These are phyloP conservation scores for Agriopis marginaria DNA, from an alignment of 2,888 invertebrate species.

Conservation along the genomic window DNA sequence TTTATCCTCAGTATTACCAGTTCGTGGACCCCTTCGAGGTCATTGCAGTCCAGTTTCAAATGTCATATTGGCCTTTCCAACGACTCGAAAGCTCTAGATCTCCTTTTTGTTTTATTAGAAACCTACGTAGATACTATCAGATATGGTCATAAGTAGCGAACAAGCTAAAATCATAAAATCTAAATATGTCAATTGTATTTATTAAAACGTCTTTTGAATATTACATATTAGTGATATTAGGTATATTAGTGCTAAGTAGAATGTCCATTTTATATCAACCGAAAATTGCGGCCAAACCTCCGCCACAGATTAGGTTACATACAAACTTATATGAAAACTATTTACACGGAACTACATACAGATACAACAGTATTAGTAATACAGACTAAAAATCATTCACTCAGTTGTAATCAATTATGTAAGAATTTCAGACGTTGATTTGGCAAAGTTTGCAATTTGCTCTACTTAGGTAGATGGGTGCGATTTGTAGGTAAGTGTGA, in stretches of 20 bases:
- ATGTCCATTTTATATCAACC: too few species aligned
- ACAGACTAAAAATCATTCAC: background rate
- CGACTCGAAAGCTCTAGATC: constrained; percentile 5
- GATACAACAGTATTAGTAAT: background rate
- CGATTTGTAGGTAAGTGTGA: too few species aligned
- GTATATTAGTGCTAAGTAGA: too few species aligned
- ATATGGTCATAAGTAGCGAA: constrained; percentile 1
- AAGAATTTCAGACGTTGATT: background rate
- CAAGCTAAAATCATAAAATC: background rate
- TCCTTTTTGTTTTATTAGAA: background rate
- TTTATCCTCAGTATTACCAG: constrained; percentile 5
- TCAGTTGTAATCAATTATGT: background rate
- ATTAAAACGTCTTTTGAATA: too few species aligned
- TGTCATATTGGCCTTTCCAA: constrained; percentile 9
- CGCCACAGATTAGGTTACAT: too few species aligned
- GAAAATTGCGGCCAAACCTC: too few species aligned
- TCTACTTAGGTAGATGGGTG: background rate
- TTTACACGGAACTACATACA: too few species aligned
- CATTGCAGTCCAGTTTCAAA: constrained; percentile 17
- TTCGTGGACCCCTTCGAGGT: constrained; percentile 20
- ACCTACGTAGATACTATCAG: background rate
- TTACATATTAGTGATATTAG: too few species aligned
- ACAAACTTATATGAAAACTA: too few species aligned
- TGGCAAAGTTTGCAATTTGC: background rate
- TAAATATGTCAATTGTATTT: background rate